Percentiles rank a stretch among this genome's conserved stretches.
phyloP scores from a whole-genome alignment of 2,113 vertebrate species.

The Jaculus jaculus region DNA sequence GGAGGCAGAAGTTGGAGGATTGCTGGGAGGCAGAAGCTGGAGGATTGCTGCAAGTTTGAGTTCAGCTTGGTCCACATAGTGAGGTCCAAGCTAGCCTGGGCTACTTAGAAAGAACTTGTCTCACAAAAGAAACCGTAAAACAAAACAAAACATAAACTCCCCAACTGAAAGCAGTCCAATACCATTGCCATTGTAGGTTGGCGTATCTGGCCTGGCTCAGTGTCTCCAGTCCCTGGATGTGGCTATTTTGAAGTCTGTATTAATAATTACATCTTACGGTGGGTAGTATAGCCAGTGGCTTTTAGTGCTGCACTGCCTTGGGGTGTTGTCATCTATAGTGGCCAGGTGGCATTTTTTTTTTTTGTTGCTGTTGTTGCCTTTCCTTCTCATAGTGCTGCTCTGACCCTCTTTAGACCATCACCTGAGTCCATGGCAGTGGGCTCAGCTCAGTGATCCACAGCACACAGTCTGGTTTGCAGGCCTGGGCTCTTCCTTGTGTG shows the following conservation, averaged over 20 bases:
- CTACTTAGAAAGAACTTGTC: neutral
- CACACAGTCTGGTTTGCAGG: neutral
- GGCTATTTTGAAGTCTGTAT: neutral
- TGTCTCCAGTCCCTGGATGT: neutral
- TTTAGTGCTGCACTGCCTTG: neutral
- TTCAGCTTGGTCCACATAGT: neutral
- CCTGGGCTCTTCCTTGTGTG: neutral
- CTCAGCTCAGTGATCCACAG: neutral
- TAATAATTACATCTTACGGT: neutral
- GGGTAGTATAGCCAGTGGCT: neutral
- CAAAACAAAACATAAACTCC: too few relatives aligned
- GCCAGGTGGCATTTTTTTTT: neutral
- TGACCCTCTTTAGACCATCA: neutral
- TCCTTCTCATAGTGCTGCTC: neutral
- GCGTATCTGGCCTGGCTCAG: neutral
- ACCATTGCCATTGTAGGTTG: neutral
- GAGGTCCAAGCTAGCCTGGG: too few relatives aligned
- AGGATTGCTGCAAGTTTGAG: neutral
- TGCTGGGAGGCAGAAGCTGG: neutral
- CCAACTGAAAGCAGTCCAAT: neutral
- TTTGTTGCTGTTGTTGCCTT: too few relatives aligned
- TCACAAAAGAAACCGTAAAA: too few relatives aligned
- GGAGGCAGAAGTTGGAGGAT: neutral
- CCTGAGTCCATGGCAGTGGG: neutral
- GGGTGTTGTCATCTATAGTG: neutral